These are phyloP conservation scores for Notolepis coatsorum DNA, from an alignment of 2,797 vertebrate species.

Conservation along the genomic window DNA sequence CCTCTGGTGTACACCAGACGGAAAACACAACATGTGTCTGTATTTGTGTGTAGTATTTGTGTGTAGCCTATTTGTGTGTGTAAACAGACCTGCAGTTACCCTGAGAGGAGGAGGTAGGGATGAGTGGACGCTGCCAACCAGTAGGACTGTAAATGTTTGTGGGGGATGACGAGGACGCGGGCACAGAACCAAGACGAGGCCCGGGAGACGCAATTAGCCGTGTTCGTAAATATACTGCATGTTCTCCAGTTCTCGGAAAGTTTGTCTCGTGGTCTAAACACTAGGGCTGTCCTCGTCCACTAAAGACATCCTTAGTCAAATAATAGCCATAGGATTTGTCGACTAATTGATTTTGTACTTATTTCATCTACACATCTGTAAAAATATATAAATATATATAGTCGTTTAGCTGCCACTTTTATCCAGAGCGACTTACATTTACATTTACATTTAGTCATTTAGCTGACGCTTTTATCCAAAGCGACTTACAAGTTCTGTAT, in stretches of 20 bases:
- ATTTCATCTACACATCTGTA: too few relatives aligned
- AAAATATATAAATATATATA: too few relatives aligned
- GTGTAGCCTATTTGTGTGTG: slow-evolving; percentile 3
- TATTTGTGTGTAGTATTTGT: slow-evolving; percentile 17
- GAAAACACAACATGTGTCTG: slow-evolving; percentile 10
- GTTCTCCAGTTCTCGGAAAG: slow-evolving; percentile 52
- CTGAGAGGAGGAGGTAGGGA: slow-evolving; percentile 44
- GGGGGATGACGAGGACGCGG: slow-evolving; percentile 40
- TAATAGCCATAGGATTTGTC: too few relatives aligned
- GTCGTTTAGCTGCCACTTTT: too few relatives aligned
- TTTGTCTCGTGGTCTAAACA: too few relatives aligned
- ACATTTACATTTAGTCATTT: too few relatives aligned
- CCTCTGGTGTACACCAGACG: neutral
- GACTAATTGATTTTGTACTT: too few relatives aligned
- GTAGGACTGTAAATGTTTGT: slow-evolving; percentile 71
- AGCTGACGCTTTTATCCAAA: too few relatives aligned
- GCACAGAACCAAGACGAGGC: slow-evolving; percentile 55
- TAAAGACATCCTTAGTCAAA: too few relatives aligned
- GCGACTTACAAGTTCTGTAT: too few relatives aligned
- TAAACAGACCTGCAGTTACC: slow-evolving; percentile 54
- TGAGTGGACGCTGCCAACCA: slow-evolving; percentile 57
- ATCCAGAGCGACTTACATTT: too few relatives aligned
- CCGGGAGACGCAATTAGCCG: slow-evolving; percentile 72
- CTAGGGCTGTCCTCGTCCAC: too few relatives aligned
- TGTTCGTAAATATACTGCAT: slow-evolving; percentile 53